Evolutionary conservation across 2,797 vertebrate genomes (phyloP), one percentile per base, ranked within the genome.

Genomic region (Chaunax sp.): DNA sequence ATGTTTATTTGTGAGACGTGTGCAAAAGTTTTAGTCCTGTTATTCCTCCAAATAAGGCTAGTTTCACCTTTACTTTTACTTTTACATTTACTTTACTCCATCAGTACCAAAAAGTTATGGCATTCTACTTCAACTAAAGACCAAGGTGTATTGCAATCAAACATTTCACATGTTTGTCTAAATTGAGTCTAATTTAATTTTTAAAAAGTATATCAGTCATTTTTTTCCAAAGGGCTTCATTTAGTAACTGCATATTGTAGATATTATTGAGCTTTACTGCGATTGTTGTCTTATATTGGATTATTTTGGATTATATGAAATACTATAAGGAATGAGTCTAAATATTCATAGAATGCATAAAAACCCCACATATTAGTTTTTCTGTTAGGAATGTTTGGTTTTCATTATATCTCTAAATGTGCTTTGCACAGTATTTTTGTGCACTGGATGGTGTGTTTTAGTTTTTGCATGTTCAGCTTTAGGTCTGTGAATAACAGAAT

Each of bases 111-210:
- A 56, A 78, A 62, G 2, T 35, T 13, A 52, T 15, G 13, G n/a
- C 18, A 55, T 16, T 60, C 54, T 37, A 50, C 8, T 66, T 59
- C 28, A 61, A 53, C 33, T 38, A 20, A 70, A 84, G 56, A 84
- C 79, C 67, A 78, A 84, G 81, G 49, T 69, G 40, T 51, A 72
- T 49, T 62, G n/a, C 43, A 71, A 23, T 73, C 73, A 74, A 69
- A 75, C 60, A 75, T 33, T 1, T 43, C 1, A 13, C 33, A 13
- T 41, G 45, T 68, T 67, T 68, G 44, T 55, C 28, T 53, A 33
- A 55, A 58, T 73, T 56, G 60, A 51, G 19, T 63, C 50, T 1
- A 52, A 59, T 72, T 57, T 55, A 22, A 76, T 68, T 69, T 60
- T 69, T 60, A 41, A 70, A 18, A 49, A 15, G 62, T 30, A 47